Conservation (phyloP, 2,888 invertebrate species). For the Idaea straminata region DNA sequence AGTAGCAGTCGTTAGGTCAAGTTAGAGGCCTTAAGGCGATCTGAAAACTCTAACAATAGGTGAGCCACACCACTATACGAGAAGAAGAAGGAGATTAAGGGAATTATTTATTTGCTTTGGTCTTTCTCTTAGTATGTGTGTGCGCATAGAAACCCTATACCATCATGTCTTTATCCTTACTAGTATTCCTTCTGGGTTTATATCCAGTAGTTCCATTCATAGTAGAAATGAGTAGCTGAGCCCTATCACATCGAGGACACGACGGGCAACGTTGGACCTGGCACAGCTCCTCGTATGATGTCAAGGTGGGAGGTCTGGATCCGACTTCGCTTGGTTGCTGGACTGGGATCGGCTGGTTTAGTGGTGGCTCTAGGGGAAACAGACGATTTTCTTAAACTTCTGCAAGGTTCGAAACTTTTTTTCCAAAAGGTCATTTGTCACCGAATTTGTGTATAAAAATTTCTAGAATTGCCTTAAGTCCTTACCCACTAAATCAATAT, state of each 20-base stretch:
- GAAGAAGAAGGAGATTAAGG: too few relatives aligned
- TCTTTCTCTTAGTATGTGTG: too few relatives aligned
- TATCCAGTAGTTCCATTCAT: conserved; percentile 79
- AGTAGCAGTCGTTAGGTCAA: too few relatives aligned
- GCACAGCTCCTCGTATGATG: conserved; percentile 72
- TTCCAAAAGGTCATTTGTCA: too few relatives aligned
- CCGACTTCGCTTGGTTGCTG: conserved; percentile 69
- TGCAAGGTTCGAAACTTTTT: too few relatives aligned
- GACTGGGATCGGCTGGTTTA: conserved; percentile 49
- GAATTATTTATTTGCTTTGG: background rate
- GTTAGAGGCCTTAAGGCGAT: too few relatives aligned
- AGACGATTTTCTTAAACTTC: background rate
- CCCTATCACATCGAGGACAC: conserved; percentile 67
- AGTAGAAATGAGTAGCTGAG: conserved; percentile 61
- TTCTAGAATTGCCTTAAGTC: conserved; percentile 10
- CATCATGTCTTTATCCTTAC: conserved; percentile 38
- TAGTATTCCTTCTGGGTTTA: conserved; percentile 64
- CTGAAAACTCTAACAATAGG: too few relatives aligned
- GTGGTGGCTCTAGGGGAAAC: conserved; percentile 47
- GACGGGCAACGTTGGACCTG: conserved; percentile 68
- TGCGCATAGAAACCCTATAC: background rate
- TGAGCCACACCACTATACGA: too few relatives aligned
- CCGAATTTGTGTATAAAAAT: too few relatives aligned
- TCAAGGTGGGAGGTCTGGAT: conserved; percentile 60
- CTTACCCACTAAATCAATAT: conserved; percentile 61